Base-by-base conservation (phyloP, 1,140 invertebrate species). In the Meteorus sp. region DNA sequence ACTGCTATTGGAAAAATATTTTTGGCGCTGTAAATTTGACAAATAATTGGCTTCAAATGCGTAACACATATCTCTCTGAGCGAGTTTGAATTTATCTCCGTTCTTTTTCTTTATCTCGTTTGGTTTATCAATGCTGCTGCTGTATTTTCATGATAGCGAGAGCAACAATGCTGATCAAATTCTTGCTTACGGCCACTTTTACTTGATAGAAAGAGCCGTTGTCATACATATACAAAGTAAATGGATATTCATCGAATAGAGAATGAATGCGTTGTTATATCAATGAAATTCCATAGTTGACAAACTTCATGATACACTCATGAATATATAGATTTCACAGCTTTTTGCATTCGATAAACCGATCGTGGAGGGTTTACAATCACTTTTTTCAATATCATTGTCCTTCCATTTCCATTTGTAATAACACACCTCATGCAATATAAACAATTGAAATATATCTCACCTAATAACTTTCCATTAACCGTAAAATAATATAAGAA, bases 1-100 rank as follows among this genome's bases (percentile, higher is more conserved):
- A n/a, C 44, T 52, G 45, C 48, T 45, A 45, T 59, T 20, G 25
- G 44, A 17, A 45, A 58, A 52, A 44, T 60, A 15, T 61, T 61
- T 60, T 56, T 56, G 20, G 58, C 56, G 61, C 61, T 59, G 41
- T 15, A 43, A 48, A 60, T 56, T 54, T 23, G 31, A 15, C 8
- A 48, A 41, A 22, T 41, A 13, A 31, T n/a, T n/a, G n/a, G 37
- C 43, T 45, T 52, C n/a, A 45, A 59, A 45, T 51, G 48, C 55
- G 48, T 52, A 13, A 55, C 22, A 23, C n/a, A n/a, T n/a, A n/a
- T n/a, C n/a, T 43, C 9, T 39, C 44, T 43, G 25, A 47, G 13
- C 22, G 27, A 56, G 25, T 47, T 56, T 20, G 2, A n/a, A n/a
- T n/a, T n/a, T n/a, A n/a, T n/a, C n/a, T n/a, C n/a, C n/a, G n/a